These are phyloP conservation scores for Gallinago paraguaiae DNA, from an alignment of 2,113 vertebrate species.

Conservation along the genomic window DNA sequence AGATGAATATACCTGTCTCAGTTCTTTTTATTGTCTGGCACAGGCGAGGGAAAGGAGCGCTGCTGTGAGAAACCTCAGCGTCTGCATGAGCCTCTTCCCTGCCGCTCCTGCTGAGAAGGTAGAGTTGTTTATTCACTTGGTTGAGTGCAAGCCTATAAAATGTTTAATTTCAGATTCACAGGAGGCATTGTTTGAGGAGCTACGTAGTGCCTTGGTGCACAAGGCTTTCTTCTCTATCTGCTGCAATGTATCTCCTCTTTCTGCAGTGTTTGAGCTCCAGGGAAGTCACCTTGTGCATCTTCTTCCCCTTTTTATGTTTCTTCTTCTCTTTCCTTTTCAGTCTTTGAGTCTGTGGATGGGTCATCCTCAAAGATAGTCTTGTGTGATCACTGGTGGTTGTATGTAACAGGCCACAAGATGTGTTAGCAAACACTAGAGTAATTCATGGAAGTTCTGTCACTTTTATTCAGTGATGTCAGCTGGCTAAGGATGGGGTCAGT, in stretches of 20 bases:
- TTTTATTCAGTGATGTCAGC: neutral
- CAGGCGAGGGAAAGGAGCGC: neutral
- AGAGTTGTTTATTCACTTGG: neutral
- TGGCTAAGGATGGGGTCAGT: neutral
- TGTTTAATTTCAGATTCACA: neutral
- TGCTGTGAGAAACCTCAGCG: neutral
- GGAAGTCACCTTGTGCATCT: neutral
- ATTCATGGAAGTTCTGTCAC: neutral
- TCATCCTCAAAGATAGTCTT: neutral
- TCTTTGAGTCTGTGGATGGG: neutral
- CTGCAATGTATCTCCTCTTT: neutral
- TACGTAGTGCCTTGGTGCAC: neutral
- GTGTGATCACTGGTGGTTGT: neutral
- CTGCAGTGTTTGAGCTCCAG: neutral
- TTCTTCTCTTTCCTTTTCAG: neutral
- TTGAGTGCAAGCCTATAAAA: neutral
- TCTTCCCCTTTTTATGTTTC: neutral
- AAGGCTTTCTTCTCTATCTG: neutral
- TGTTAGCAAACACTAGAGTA: neutral
- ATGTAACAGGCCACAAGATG: neutral
- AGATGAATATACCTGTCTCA: accelerated
- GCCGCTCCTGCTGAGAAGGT: neutral
- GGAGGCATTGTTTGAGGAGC: neutral
- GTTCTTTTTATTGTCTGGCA: neutral
- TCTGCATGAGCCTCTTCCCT: neutral